These are phyloP conservation scores for Leptatherina wallacei DNA, from an alignment of 2,797 vertebrate genomes.

Conservation along the genomic window DNA sequence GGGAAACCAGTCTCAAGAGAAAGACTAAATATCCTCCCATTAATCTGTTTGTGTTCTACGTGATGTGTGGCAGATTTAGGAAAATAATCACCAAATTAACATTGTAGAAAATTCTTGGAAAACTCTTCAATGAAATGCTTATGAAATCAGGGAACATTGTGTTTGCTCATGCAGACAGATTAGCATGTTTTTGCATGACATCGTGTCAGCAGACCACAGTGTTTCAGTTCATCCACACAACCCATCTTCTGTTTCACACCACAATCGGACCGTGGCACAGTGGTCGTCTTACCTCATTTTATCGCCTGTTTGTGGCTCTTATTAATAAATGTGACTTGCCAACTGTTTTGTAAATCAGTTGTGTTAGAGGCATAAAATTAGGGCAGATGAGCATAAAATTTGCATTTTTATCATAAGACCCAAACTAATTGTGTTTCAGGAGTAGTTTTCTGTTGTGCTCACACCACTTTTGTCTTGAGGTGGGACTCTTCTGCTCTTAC, in stretches of 20 bases:
- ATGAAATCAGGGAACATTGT: constrained; percentile 3
- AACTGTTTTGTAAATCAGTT: neutral
- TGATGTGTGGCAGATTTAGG: neutral
- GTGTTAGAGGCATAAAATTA: neutral
- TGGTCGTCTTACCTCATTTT: neutral
- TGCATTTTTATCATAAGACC: neutral
- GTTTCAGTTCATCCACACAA: constrained; percentile 39
- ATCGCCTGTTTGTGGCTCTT: neutral
- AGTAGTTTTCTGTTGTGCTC: neutral
- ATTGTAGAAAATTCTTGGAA: neutral
- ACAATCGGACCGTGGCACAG: constrained; percentile 30
- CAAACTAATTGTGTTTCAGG: neutral
- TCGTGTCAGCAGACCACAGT: constrained; percentile 48
- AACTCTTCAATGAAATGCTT: neutral
- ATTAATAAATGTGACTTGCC: neutral
- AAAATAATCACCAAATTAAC: constrained; percentile 16
- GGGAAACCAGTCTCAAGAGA: neutral
- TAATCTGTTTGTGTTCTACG: neutral
- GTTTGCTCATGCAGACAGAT: constrained; percentile 15
- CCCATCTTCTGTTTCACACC: constrained; percentile 35
- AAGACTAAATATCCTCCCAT: constrained; percentile 11
- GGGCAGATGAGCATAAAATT: neutral
- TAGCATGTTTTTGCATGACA: constrained; percentile 32
- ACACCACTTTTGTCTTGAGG: neutral
- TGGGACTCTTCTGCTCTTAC: neutral